phyloP scores from a whole-genome alignment of 2,888 invertebrate genomes.

The Cosmorhoe ocellata region DNA sequence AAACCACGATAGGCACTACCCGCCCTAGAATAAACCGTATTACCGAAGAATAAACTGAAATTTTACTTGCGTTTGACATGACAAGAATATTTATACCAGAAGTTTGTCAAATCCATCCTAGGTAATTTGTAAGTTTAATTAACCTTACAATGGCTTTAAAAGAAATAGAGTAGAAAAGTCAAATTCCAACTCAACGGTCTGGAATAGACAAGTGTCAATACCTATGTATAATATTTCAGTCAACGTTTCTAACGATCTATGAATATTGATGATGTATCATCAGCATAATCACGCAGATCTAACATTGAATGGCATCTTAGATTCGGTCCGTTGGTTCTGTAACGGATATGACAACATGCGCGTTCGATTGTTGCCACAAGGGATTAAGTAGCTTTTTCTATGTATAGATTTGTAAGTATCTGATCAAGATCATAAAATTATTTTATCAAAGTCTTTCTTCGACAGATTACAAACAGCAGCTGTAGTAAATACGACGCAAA shows the following conservation, averaged over 20 bases:
- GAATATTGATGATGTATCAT: slow-evolving; percentile 21
- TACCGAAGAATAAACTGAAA: too few species aligned
- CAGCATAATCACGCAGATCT: slow-evolving; percentile 9
- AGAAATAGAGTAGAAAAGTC: background rate
- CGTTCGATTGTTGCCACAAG: slow-evolving; percentile 19
- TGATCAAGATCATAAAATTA: background rate
- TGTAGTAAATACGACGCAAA: too few species aligned
- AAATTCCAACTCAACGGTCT: background rate
- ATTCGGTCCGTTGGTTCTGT: slow-evolving; percentile 45
- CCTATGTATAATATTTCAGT: slow-evolving; percentile 17
- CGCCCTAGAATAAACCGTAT: too few species aligned
- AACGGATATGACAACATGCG: slow-evolving; percentile 53
- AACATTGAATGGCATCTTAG: slow-evolving; percentile 45
- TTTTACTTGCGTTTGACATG: too few species aligned
- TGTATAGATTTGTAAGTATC: slow-evolving; percentile 3
- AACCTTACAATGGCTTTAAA: background rate
- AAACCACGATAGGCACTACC: too few species aligned
- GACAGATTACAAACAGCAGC: too few species aligned
- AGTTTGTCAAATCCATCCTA: too few species aligned
- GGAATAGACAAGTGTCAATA: slow-evolving; percentile 4
- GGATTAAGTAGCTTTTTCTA: too few species aligned
- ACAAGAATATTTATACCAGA: too few species aligned
- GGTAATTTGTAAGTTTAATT: too few species aligned
- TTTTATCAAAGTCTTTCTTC: background rate
- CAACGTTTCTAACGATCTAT: slow-evolving; percentile 18